A percentile compares a stretch with the other conserved stretches of the same genome.
phyloP scores from a whole-genome alignment of 2,888 invertebrate species.

The Coenonympha glycerion region DNA sequence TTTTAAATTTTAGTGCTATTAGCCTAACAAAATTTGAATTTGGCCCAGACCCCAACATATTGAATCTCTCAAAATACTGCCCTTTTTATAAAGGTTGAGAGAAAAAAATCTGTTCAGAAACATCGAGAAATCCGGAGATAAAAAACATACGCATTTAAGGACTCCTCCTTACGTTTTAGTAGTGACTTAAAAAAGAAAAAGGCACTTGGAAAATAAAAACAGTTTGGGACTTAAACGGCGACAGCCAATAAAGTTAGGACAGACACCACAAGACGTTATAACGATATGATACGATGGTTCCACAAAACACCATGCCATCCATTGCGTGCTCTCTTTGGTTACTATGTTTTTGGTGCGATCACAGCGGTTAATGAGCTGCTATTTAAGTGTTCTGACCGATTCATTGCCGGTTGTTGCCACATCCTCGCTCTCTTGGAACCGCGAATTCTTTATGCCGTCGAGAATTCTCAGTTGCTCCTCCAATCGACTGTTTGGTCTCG shows the following conservation, averaged over 20 bases:
- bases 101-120: too few species aligned
- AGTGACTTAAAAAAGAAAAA: not conserved
- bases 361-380: constrained; percentile 34
- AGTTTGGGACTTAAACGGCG: constrained; percentile 25
- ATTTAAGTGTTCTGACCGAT: constrained; percentile 58
- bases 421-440: constrained; percentile 56
- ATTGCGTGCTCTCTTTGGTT: constrained; percentile 34
- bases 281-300: constrained; percentile 21
- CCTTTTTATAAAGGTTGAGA: too few species aligned
- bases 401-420: constrained; percentile 48
- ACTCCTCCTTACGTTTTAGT: not conserved
- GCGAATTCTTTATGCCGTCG: constrained; percentile 54
- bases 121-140: too few species aligned
- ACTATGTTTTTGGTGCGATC: constrained; percentile 32
- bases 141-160: too few species aligned
- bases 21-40: too few species aligned
- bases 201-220: not conserved
- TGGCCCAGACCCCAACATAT: too few species aligned
- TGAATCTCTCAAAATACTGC: too few species aligned
- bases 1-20: too few species aligned
- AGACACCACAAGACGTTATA: constrained; percentile 32
- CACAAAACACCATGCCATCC: constrained; percentile 33
- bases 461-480: constrained; percentile 61
- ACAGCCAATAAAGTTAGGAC: constrained; percentile 12
- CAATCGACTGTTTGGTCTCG: constrained; percentile 55